These are phyloP conservation scores for Mylabris phalerata DNA, from an alignment of 1,140 invertebrate genomes.

Conservation along the genomic window DNA sequence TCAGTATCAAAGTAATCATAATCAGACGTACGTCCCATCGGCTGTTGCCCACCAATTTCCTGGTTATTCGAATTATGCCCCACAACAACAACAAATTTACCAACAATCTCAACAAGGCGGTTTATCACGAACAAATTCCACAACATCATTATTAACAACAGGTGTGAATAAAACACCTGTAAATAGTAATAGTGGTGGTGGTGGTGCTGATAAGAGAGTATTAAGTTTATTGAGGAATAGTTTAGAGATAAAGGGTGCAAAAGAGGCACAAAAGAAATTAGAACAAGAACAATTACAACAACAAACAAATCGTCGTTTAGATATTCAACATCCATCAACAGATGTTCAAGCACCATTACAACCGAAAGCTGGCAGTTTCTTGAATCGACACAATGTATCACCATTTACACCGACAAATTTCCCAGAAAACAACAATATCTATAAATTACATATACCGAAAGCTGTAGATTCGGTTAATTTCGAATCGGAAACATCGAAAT, in stretches of 20 bases:
- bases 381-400: conserved; percentile 49
- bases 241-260: conserved; percentile 58
- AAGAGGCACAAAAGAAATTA: conserved; percentile 45
- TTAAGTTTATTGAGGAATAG: conserved; percentile 60
- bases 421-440: conserved; percentile 47
- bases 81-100: conserved; percentile 27
- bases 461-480: conserved; percentile 54
- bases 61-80: conserved; percentile 21
- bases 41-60: conserved; percentile 29
- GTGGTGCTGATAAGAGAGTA: conserved; percentile 56
- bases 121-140: conserved; percentile 4
- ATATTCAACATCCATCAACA: conserved; percentile 38
- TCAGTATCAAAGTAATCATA: conserved; percentile 23
- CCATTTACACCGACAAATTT: conserved; percentile 50
- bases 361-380: conserved; percentile 45
- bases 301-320: conserved; percentile 21
- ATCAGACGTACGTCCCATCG: conserved; percentile 36
- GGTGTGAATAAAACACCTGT: neutral
- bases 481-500: conserved; percentile 41
- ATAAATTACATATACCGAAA: conserved; percentile 61
- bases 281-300: conserved; percentile 34
- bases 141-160: too few species aligned
- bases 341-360: conserved; percentile 48
- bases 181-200: conserved; percentile 14
- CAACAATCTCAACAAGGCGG: conserved; percentile 25